These are phyloP conservation scores for Mesocentrotus franciscanus DNA, from an alignment of 53 echinoderm and acorn worm genomes.

Conservation along the genomic window DNA sequence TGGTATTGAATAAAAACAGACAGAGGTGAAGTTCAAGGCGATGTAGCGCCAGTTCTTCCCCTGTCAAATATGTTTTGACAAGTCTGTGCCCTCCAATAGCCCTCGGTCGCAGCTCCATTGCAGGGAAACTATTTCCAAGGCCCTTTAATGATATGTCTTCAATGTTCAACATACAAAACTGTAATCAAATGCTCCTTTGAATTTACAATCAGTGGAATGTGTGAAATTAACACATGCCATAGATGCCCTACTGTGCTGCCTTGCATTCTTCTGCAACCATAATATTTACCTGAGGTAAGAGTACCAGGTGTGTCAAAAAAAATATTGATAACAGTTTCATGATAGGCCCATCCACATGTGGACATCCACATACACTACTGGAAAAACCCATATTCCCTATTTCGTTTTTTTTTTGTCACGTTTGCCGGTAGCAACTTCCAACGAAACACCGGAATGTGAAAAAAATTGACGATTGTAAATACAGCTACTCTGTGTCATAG, in stretches of 20 bases:
- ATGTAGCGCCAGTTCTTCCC: conserved; percentile 47
- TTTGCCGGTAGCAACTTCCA: no score
- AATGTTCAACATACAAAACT: conserved; percentile 44
- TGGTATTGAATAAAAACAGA: conserved; percentile 49
- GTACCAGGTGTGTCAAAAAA: neutral
- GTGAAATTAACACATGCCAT: conserved; percentile 42
- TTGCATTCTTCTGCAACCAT: conserved; percentile 48
- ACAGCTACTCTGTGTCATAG: neutral
- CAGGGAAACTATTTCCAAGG: conserved; percentile 36
- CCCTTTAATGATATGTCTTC: neutral
- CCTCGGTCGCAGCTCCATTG: neutral
- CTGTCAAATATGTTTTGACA: conserved; percentile 44
- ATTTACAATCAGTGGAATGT: conserved; percentile 60
- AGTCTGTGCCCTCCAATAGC: conserved; percentile 43
- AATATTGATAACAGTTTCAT: neutral
- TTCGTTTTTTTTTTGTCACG: no score
- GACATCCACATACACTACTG: no score
- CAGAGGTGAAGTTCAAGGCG: conserved; percentile 46
- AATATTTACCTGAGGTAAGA: conserved; percentile 53
- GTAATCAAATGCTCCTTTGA: conserved; percentile 59
- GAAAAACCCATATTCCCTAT: no score
- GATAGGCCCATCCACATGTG: neutral
- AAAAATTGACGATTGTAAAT: no score
- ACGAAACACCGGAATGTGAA: no score
- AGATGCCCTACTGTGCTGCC: conserved; percentile 45